Evolutionary conservation across 2,113 vertebrate genomes (phyloP).

Genomic region (Ptychochromis oligacanthus): DNA sequence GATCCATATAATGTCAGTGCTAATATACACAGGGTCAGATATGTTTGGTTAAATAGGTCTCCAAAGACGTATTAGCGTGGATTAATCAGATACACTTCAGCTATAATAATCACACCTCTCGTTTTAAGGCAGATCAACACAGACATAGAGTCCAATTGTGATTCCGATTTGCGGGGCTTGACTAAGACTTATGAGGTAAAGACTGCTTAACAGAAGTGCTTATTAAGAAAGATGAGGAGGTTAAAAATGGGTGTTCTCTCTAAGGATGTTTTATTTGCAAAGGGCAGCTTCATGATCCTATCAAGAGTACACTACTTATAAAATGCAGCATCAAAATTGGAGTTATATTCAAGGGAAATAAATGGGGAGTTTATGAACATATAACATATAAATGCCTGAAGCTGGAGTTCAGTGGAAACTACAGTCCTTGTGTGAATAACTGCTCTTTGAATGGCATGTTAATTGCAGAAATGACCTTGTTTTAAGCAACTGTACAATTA

Average conservation of each 20-base stretch:
- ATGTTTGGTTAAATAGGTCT: conserved; percentile 15
- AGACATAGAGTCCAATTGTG: conserved; percentile 17
- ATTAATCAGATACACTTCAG: conserved; percentile 14
- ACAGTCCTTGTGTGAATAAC: conserved; percentile 10
- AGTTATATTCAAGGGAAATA: conserved; percentile 2
- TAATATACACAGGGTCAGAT: neutral
- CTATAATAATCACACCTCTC: conserved; percentile 16
- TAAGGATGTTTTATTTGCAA: neutral
- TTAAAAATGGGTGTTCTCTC: conserved; percentile 14
- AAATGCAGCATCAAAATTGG: neutral
- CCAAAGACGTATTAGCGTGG: conserved; percentile 12
- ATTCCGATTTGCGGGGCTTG: conserved; percentile 10
- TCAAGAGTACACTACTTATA: neutral
- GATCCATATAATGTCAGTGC: conserved; percentile 5
- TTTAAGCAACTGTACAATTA: neutral
- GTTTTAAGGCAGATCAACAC: conserved; percentile 11
- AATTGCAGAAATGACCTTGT: conserved; percentile 48
- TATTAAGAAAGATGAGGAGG: conserved; percentile 14
- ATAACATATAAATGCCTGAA: neutral
- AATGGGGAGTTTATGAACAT: neutral
- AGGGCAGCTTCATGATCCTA: neutral
- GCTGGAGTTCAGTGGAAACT: neutral
- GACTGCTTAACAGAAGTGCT: conserved; percentile 20
- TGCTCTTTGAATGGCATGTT: conserved; percentile 33
- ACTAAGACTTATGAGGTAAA: conserved; percentile 7